A percentile compares a stretch with the other conserved stretches of the same genome.
These are phyloP conservation scores for Pseudococcus jackbeardsleyi DNA, from an alignment of 2,888 invertebrate species.

Conservation along the genomic window DNA sequence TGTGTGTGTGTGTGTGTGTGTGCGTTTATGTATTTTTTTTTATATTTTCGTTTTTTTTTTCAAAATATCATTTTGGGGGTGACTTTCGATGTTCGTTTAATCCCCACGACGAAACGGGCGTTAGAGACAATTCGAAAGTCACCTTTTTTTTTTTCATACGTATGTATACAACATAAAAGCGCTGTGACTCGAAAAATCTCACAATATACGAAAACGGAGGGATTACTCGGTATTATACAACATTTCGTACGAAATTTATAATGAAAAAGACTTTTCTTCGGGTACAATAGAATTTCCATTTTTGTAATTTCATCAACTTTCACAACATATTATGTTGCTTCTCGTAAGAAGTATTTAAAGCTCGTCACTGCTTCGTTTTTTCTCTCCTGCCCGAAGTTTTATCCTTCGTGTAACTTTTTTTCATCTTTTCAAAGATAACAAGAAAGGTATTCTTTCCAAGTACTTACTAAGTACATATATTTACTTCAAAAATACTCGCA, in stretches of 20 bases:
- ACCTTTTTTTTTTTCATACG: background rate
- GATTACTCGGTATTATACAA: background rate
- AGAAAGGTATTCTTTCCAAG: background rate
- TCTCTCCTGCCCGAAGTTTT: background rate
- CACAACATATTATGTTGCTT: conserved; percentile 9
- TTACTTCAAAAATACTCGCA: background rate
- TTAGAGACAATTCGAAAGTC: background rate
- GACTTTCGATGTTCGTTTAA: conserved; percentile 27
- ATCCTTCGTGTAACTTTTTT: background rate
- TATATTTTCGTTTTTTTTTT: background rate
- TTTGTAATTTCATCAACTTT: conserved; percentile 25
- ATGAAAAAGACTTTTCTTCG: conserved; percentile 1
- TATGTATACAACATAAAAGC: background rate
- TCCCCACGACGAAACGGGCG: background rate
- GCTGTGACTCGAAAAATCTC: conserved; percentile 35
- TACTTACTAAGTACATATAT: background rate
- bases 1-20: background rate
- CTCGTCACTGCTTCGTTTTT: conserved; percentile 9
- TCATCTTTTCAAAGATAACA: background rate
- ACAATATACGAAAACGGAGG: conserved; percentile 10
- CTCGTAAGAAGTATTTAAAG: conserved; percentile 13
- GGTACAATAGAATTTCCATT: conserved; percentile 41
- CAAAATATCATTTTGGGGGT: background rate
- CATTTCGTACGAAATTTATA: conserved; percentile 18
- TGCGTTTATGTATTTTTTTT: background rate